A percentile compares a stretch with the other conserved stretches of the same genome.
Evolutionary conservation across 1,140 invertebrate species (phyloP).

Genomic region (Drosophila arizonae): DNA sequence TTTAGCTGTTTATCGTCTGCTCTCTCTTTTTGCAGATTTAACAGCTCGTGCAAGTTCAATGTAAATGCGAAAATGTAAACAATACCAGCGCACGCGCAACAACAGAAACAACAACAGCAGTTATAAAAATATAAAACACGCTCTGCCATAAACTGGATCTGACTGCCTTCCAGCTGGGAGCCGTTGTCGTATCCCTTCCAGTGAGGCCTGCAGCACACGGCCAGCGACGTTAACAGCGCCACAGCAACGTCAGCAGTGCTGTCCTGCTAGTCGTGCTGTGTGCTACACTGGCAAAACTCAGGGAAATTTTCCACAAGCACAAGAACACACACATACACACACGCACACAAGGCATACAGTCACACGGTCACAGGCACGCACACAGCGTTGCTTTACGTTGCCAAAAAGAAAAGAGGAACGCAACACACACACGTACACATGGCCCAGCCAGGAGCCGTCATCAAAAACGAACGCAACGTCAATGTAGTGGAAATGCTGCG

Average conservation of each 20-base stretch:
- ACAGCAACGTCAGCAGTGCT: slow-evolving; percentile 65
- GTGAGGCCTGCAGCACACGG: slow-evolving; percentile 45
- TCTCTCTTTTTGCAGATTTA: slow-evolving; percentile 54
- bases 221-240: slow-evolving; percentile 21
- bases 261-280: slow-evolving; percentile 53
- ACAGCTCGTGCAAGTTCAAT: slow-evolving; percentile 41
- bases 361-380: slow-evolving; percentile 12
- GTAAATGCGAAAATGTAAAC: slow-evolving; percentile 73
- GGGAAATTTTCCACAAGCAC: slow-evolving; percentile 63
- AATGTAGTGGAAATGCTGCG: slow-evolving; percentile 36
- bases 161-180: slow-evolving; percentile 43
- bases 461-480: slow-evolving; percentile 17
- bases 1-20: slow-evolving; percentile 12
- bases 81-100: slow-evolving; percentile 72
- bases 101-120: slow-evolving; percentile 24
- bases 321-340: slow-evolving; percentile 28
- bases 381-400: slow-evolving; percentile 21
- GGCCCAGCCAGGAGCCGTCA: slow-evolving; percentile 41
- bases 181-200: slow-evolving; percentile 38
- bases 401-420: slow-evolving; percentile 24
- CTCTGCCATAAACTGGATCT: slow-evolving; percentile 54
- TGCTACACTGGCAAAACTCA: slow-evolving; percentile 58
- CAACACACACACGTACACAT: slow-evolving; percentile 51
- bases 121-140: slow-evolving; percentile 5
- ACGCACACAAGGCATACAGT: slow-evolving; percentile 1